A percentile compares a stretch with the other conserved stretches of the same genome.
These are phyloP conservation scores for Xenopus laevis DNA, from an alignment of 2,113 vertebrate species.

Conservation along the genomic window DNA sequence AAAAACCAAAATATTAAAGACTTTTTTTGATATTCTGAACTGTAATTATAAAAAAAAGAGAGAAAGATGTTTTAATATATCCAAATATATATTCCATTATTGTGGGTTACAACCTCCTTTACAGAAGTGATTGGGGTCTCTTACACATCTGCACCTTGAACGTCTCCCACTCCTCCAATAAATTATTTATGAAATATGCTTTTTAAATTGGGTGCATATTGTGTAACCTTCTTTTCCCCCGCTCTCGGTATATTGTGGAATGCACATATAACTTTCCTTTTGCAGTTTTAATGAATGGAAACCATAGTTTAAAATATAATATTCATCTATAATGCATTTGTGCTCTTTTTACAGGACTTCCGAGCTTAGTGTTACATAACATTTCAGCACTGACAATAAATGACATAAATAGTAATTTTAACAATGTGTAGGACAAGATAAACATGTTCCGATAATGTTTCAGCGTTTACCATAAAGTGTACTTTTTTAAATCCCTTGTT, in stretches of 20 bases:
- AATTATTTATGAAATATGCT: conserved; percentile 60
- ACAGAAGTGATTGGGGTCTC: conserved; percentile 40
- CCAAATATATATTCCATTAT: too few relatives aligned
- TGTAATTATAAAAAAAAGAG: too few relatives aligned
- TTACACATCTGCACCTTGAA: conserved; percentile 58
- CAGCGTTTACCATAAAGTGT: too few relatives aligned
- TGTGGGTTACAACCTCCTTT: too few relatives aligned
- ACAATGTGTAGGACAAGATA: too few relatives aligned
- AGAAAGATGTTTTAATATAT: too few relatives aligned
- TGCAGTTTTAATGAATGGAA: conserved; percentile 58
- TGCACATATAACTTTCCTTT: conserved; percentile 53
- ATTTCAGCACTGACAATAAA: not conserved
- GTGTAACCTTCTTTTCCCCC: conserved; percentile 52
- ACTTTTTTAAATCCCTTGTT: too few relatives aligned
- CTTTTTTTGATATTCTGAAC: too few relatives aligned
- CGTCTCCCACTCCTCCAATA: conserved; percentile 52
- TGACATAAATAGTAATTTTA: too few relatives aligned
- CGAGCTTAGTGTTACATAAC: conserved; percentile 47
- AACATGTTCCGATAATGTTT: too few relatives aligned
- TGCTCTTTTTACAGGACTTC: conserved; percentile 54
- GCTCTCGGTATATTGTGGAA: conserved; percentile 58
- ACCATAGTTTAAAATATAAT: conserved; percentile 55
- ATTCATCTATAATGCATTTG: conserved; percentile 57
- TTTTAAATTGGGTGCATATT: conserved; percentile 58
- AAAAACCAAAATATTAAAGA: too few relatives aligned